A percentile compares a stretch with the other conserved stretches of the same genome.
phyloP scores from a whole-genome alignment of 2,888 invertebrate genomes.

The Autographa pulchrina region DNA sequence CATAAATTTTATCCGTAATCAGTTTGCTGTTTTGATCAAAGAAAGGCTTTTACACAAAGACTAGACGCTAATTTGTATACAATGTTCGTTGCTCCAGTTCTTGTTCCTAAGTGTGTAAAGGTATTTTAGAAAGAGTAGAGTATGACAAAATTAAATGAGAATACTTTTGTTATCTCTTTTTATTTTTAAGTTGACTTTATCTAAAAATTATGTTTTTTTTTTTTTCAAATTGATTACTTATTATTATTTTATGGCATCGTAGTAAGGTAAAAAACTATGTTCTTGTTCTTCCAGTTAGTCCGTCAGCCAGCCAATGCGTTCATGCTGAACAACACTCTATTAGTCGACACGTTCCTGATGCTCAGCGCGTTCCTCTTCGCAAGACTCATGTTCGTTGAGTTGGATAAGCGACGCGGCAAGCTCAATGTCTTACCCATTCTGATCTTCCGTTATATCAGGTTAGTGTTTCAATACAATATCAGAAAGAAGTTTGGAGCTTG shows the following conservation, averaged over 20 bases:
- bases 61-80: neutral
- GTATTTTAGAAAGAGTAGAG: neutral
- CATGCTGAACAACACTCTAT: constrained; percentile 91
- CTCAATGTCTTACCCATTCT: constrained; percentile 91
- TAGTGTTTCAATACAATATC: constrained; percentile 17
- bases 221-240: too few relatives aligned
- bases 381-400: constrained; percentile 91
- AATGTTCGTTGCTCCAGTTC: neutral
- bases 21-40: constrained; percentile 34
- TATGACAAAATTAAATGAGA: too few relatives aligned
- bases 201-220: too few relatives aligned
- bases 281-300: constrained; percentile 84
- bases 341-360: constrained; percentile 93
- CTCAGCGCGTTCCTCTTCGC: constrained; percentile 92
- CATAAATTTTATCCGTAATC: constrained; percentile 51
- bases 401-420: constrained; percentile 91
- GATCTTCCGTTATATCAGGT: constrained; percentile 92
- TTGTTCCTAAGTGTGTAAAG: neutral
- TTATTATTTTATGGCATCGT: too few relatives aligned
- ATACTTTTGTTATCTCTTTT: too few relatives aligned
- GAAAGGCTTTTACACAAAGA: constrained; percentile 16
- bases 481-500: neutral
- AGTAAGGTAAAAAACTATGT: too few relatives aligned
- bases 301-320: constrained; percentile 89
- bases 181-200: too few relatives aligned